Base-by-base conservation (phyloP, 2,888 invertebrate genomes). In the Drosophila tanythrix region DNA sequence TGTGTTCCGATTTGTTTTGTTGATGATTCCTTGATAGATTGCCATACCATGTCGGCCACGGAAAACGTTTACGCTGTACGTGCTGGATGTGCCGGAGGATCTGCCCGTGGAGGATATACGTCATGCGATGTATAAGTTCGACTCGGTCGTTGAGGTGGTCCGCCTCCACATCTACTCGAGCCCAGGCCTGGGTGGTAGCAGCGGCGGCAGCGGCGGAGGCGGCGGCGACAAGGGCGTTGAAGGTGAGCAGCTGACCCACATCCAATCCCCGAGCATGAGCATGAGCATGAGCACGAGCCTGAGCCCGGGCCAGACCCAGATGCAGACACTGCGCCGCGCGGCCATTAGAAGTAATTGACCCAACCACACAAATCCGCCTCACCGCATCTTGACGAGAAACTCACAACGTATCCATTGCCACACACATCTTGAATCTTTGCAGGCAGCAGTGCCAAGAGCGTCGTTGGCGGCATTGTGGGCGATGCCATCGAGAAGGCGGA, bases 1-100 rank as follows among this genome's bases (percentile, higher is more conserved):
- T 75, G 62, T 74, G 69, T 58, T 73, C 68, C 36, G 65, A 66
- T 65, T 77, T 59, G 68, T 60, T 59, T 67, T 63, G 55, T 55
- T 55, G 55, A 55, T 51, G 43, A 53, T 59, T 59, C 29, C 27
- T 50, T 72, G 43, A 57, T 56, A 96, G 96, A 95, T 96, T 78
- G 95, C 96, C 46, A 97, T 97, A 88, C 97, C 97, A 6, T 97
- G 97, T 92, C 94, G 97, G 84, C 97, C 97, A 1, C 96, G 97
- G 91, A 97, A 97, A 94, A 97, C 97, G n/a, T 97, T 97, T 92
- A 97, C 96, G 8, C 94, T 97, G 77, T 96, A 96, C 92, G 97
- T 97, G 55, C 95, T 96, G 89, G 97, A 97, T 91, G 96, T 97
- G 58, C 97, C 97, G 0, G 96, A 96, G 83, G 97, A 97, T 90